Evolutionary conservation across 1,140 invertebrate genomes (phyloP).

Genomic region (Oppia nitens): DNA sequence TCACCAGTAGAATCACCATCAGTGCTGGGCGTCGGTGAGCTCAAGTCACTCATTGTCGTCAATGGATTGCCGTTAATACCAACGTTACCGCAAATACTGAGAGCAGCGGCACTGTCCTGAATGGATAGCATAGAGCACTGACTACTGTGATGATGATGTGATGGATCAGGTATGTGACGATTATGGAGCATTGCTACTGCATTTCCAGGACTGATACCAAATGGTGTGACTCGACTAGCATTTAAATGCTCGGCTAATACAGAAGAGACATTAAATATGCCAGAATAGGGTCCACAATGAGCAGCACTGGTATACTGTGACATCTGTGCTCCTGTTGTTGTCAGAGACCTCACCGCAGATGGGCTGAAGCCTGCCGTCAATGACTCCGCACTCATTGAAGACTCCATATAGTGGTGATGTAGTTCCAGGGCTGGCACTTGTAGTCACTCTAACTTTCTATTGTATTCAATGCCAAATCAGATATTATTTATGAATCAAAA

Average conservation of each 20-base stretch:
- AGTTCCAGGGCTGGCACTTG: not conserved
- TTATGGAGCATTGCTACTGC: not conserved
- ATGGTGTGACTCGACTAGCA: not conserved
- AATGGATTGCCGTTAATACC: not conserved
- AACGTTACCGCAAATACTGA: not conserved
- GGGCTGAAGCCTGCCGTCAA: not conserved
- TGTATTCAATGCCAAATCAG: too few relatives aligned
- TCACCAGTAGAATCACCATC: not conserved
- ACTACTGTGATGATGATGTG: not conserved
- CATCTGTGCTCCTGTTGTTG: not conserved
- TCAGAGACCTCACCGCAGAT: not conserved
- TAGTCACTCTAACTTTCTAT: too few relatives aligned
- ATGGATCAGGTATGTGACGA: not conserved
- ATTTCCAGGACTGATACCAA: not conserved
- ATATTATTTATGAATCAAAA: too few relatives aligned
- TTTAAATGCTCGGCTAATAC: not conserved
- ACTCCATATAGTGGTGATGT: too few relatives aligned
- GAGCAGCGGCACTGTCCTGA: not conserved
- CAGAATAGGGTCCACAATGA: not conserved
- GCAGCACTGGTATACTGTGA: not conserved
- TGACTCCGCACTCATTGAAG: not conserved
- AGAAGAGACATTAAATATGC: not conserved
- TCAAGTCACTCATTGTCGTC: not conserved
- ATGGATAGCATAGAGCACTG: not conserved
- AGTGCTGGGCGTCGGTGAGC: not conserved